These are phyloP conservation scores for Martes martes DNA, from an alignment of 2,113 vertebrate species.

Conservation along the genomic window DNA sequence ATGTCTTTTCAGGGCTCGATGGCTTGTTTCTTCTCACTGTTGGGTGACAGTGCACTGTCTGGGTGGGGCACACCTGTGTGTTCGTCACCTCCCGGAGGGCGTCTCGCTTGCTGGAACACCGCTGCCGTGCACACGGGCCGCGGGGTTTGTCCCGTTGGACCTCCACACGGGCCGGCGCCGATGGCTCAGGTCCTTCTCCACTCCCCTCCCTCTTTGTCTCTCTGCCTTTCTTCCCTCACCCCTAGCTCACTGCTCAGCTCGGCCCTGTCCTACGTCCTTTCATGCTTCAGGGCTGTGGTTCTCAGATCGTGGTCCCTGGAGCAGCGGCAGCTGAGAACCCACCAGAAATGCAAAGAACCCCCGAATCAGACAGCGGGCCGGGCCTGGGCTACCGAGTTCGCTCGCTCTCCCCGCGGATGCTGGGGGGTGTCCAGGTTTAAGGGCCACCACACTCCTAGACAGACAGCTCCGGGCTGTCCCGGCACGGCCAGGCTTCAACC, in stretches of 20 bases:
- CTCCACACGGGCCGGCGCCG: neutral
- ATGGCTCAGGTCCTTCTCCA: neutral
- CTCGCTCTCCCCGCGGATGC: neutral
- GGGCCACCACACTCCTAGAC: neutral
- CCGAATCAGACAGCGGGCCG: neutral
- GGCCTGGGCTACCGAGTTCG: rapidly evolving
- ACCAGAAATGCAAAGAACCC: neutral
- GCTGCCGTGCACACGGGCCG: neutral
- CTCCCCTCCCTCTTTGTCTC: neutral
- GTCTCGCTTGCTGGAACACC: neutral
- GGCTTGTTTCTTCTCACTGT: neutral
- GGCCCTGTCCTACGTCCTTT: neutral
- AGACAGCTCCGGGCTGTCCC: neutral
- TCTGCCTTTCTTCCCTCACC: neutral
- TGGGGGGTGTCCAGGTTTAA: neutral
- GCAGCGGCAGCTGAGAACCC: neutral
- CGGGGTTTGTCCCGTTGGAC: neutral
- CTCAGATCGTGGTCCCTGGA: neutral
- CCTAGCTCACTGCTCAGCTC: neutral
- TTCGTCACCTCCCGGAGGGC: no score
- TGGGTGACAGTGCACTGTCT: neutral
- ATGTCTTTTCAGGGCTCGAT: neutral
- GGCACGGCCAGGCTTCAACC: neutral
- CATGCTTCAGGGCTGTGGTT: neutral
- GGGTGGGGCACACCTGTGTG: no score